Percentiles rank a stretch among this genome's conserved stretches.
phyloP scores from a whole-genome alignment of 2,113 vertebrate genomes.

The Corapipo altera region DNA sequence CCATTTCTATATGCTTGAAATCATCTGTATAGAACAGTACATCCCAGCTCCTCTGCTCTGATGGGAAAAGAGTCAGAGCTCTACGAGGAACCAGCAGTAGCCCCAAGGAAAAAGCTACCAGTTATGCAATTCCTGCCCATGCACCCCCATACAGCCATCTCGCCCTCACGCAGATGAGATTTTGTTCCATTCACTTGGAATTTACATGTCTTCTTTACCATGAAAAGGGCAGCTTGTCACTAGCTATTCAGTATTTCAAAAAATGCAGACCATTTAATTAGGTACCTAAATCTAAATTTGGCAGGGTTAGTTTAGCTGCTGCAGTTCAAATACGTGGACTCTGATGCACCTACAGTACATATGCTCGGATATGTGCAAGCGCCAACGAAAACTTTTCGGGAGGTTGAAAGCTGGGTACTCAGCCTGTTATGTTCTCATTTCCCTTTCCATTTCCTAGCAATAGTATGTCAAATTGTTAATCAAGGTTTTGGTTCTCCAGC shows the following conservation, averaged over 20 bases:
- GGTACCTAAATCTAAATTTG: slow-evolving; percentile 43
- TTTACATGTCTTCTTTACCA: neutral
- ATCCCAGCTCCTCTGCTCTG: slow-evolving; percentile 5
- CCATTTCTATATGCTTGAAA: slow-evolving; percentile 54
- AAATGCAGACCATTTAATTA: neutral
- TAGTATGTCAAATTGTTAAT: neutral
- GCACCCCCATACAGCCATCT: neutral
- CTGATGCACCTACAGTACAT: slow-evolving; percentile 40
- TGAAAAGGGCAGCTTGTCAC: neutral
- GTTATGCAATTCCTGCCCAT: slow-evolving; percentile 23
- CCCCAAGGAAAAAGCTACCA: neutral
- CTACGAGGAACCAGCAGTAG: neutral
- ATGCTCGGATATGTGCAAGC: neutral
- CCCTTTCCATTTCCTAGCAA: neutral
- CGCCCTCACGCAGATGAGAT: neutral
- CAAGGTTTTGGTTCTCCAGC: neutral
- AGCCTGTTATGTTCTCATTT: neutral
- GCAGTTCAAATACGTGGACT: neutral
- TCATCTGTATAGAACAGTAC: slow-evolving; percentile 36
- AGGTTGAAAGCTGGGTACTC: neutral
- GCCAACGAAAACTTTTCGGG: neutral
- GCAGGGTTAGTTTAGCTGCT: neutral
- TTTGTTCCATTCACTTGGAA: neutral
- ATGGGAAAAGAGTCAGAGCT: slow-evolving; percentile 21
- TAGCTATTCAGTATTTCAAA: neutral